These are phyloP conservation scores for Theretra japonica DNA, from an alignment of 2,888 invertebrate species.

Conservation along the genomic window DNA sequence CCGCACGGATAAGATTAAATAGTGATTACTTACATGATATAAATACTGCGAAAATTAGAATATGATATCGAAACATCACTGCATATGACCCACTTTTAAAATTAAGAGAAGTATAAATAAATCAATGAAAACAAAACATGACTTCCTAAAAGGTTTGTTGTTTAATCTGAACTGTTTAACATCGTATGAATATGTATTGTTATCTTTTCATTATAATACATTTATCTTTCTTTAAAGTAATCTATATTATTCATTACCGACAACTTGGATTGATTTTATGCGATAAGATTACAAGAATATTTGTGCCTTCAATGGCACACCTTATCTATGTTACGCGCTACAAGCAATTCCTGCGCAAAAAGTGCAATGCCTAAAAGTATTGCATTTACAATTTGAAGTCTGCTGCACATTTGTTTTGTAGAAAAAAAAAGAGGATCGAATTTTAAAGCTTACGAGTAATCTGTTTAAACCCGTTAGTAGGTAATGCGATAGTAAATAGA, in stretches of 20 bases:
- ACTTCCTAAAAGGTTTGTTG: constrained; percentile 17
- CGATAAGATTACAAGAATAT: constrained; percentile 46
- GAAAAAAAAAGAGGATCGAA: too few species aligned
- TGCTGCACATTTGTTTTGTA: neutral
- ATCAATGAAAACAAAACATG: constrained; percentile 1
- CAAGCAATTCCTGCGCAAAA: neutral
- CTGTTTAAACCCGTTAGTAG: neutral
- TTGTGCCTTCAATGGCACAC: constrained; percentile 20
- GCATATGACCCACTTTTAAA: constrained; percentile 4
- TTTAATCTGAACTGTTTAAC: constrained; percentile 45
- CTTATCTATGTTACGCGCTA: neutral
- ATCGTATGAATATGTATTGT: constrained; percentile 39
- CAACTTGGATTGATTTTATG: constrained; percentile 53
- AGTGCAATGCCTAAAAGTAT: neutral
- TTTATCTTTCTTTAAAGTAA: constrained; percentile 38
- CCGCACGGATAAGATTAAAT: neutral
- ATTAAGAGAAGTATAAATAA: neutral
- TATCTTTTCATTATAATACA: constrained; percentile 47
- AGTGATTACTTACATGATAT: constrained; percentile 28
- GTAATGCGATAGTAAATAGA: constrained; percentile 5
- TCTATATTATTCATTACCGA: constrained; percentile 50
- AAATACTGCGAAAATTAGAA: constrained; percentile 10
- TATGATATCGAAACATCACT: constrained; percentile 18
- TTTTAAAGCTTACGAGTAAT: neutral
- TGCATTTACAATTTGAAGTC: neutral